Percentiles rank a stretch among this genome's conserved stretches.
Evolutionary conservation across 2,888 invertebrate genomes (phyloP).

Genomic region (Zaprionus bogoriensis): DNA sequence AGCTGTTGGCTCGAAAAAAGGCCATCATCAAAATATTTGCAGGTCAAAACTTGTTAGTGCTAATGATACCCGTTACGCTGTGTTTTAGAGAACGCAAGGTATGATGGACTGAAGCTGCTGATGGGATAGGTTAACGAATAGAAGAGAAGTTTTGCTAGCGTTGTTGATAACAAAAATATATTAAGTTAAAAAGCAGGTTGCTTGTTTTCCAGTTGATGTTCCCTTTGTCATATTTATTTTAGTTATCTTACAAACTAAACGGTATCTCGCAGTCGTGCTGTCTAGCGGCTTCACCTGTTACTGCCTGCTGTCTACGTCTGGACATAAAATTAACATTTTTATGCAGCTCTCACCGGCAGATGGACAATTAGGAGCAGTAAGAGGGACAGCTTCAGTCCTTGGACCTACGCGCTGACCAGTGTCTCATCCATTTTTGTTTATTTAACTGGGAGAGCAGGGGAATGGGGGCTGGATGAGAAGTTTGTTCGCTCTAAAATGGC

Average conservation of each 20-base stretch:
- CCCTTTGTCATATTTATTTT: too few species aligned
- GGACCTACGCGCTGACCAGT: not conserved
- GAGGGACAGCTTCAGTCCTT: not conserved
- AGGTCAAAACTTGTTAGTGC: slow-evolving; percentile 39
- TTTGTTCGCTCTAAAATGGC: slow-evolving; percentile 50
- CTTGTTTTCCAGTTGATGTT: too few species aligned
- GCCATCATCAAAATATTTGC: slow-evolving; percentile 47
- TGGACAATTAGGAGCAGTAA: slow-evolving; percentile 51
- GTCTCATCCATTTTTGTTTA: slow-evolving; percentile 34
- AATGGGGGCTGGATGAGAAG: slow-evolving; percentile 7
- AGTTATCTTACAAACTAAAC: too few species aligned
- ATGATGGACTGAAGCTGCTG: too few species aligned
- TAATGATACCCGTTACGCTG: slow-evolving; percentile 13
- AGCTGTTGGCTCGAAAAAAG: slow-evolving; percentile 44
- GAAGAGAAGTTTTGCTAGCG: not conserved
- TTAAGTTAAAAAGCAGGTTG: too few species aligned
- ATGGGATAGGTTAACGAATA: not conserved
- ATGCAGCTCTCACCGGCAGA: slow-evolving; percentile 40
- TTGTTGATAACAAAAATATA: not conserved
- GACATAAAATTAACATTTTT: slow-evolving; percentile 77
- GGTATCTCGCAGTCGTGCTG: slow-evolving; percentile 18
- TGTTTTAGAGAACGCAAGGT: not conserved
- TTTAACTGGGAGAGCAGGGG: not conserved
- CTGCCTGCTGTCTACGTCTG: slow-evolving; percentile 28
- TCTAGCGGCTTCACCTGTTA: not conserved